Conservation (phyloP, 1,140 invertebrate species). For the Diorhabda elongata region DNA sequence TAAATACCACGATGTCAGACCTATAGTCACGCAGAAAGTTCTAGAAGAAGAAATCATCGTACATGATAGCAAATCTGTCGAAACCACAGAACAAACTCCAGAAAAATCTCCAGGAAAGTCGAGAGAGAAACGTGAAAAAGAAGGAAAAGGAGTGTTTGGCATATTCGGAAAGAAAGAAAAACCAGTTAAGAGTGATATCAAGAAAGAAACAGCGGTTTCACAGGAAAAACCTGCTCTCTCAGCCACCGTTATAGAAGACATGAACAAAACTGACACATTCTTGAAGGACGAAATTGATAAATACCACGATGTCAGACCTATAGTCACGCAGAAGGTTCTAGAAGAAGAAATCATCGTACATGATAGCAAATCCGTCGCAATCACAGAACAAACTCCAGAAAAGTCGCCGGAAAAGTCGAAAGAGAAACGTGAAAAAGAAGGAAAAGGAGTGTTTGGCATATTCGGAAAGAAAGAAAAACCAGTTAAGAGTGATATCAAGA, state of each 20-base stretch:
- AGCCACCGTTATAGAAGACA: slow-evolving; percentile 20
- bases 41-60: slow-evolving; percentile 1
- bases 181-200: slow-evolving; percentile 9
- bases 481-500: slow-evolving; percentile 6
- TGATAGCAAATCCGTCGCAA: slow-evolving; percentile 12
- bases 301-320: slow-evolving; percentile 24
- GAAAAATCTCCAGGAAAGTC: slow-evolving; percentile 4
- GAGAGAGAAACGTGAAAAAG: slow-evolving; percentile 16
- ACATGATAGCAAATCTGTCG: not conserved
- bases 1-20: slow-evolving; percentile 26
- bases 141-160: slow-evolving; percentile 26
- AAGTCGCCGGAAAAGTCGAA: slow-evolving; percentile 3
- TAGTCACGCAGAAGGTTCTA: not conserved
- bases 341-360: not conserved
- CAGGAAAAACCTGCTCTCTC: not conserved
- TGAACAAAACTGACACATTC: slow-evolving; percentile 20
- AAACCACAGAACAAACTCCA: slow-evolving; percentile 10
- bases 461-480: slow-evolving; percentile 20
- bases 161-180: slow-evolving; percentile 15
- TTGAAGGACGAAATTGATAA: slow-evolving; percentile 25
- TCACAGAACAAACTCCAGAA: slow-evolving; percentile 3
- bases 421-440: not conserved
- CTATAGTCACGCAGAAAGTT: slow-evolving; percentile 6
- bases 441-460: slow-evolving; percentile 16
- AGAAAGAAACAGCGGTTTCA: not conserved